phyloP scores from a whole-genome alignment of 2,113 vertebrate genomes.

The Alligator mississippiensis region DNA sequence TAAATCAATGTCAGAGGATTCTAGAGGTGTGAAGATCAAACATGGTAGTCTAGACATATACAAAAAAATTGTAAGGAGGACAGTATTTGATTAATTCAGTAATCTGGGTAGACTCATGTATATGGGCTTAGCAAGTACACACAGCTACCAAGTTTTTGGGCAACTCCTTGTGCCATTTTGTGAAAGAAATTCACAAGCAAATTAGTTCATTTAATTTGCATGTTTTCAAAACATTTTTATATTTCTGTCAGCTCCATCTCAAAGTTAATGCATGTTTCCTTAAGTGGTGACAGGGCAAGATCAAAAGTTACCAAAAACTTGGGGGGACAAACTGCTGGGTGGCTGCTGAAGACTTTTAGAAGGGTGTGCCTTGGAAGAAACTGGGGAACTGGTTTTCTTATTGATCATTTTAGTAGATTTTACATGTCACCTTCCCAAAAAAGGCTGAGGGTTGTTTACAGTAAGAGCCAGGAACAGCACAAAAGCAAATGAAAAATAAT shows the following conservation, averaged over 20 bases:
- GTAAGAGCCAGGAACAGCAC: no score
- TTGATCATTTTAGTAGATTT: no score
- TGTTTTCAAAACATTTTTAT: neutral
- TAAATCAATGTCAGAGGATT: no score
- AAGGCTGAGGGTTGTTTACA: no score
- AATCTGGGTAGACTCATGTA: neutral
- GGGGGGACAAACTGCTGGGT: neutral
- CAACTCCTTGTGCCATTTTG: neutral
- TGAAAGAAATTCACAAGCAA: neutral
- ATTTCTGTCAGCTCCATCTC: neutral
- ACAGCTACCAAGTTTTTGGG: neutral
- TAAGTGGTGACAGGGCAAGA: neutral
- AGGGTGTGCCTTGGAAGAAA: no score
- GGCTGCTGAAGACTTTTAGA: neutral
- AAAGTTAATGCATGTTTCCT: neutral
- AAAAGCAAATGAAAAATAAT: no score
- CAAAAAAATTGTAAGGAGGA: neutral
- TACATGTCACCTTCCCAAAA: no score
- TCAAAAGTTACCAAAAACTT: neutral
- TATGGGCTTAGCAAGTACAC: neutral
- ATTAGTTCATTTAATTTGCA: neutral
- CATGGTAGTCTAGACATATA: neutral
- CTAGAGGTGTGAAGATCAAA: neutral
- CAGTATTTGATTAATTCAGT: neutral
- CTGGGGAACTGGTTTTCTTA: no score